These are phyloP conservation scores for Tolypeutes matacus DNA, from an alignment of 2,797 vertebrate species.

Conservation along the genomic window DNA sequence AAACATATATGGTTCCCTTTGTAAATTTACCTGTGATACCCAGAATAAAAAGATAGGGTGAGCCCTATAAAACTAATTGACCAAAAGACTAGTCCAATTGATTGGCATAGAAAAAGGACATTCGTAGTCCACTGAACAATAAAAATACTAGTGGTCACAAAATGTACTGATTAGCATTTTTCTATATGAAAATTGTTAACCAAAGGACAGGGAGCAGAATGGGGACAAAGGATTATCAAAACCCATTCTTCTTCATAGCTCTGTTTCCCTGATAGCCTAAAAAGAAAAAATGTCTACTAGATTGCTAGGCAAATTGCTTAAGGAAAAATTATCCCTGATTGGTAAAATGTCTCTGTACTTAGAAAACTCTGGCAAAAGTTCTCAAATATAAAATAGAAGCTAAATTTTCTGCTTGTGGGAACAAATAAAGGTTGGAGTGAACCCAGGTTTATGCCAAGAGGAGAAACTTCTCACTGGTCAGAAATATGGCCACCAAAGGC, in stretches of 20 bases:
- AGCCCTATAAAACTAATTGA: background rate
- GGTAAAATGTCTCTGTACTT: background rate
- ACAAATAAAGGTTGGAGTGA: background rate
- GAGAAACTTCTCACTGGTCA: background rate
- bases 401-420: background rate
- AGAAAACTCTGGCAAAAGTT: background rate
- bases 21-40: background rate
- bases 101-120: background rate
- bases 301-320: slow-evolving; percentile 6
- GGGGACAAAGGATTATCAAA: background rate
- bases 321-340: background rate
- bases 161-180: background rate
- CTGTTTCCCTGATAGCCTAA: background rate
- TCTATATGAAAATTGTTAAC: background rate
- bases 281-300: background rate
- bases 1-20: background rate
- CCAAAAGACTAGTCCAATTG: background rate
- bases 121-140: background rate
- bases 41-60: background rate
- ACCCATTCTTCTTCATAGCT: background rate
- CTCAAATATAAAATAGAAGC: background rate
- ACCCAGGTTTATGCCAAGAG: background rate
- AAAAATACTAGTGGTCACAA: background rate
- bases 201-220: background rate
- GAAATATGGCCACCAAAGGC: background rate